These are phyloP conservation scores for Amazona vittata DNA, from an alignment of 2,113 vertebrate genomes.

Conservation along the genomic window DNA sequence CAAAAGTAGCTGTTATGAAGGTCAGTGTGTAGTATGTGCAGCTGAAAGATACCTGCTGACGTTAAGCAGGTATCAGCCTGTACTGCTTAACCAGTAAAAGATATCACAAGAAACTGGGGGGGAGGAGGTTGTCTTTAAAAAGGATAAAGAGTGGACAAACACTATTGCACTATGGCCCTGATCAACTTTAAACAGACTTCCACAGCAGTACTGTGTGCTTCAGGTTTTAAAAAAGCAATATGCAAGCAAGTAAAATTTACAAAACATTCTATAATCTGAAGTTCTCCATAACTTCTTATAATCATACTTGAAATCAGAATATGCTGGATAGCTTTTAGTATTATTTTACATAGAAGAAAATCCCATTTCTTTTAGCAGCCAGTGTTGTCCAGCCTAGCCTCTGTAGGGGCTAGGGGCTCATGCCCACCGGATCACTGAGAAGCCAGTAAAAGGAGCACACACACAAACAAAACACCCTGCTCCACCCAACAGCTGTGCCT, in stretches of 20 bases:
- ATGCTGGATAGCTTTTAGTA: neutral
- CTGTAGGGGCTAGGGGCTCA: fast-evolving
- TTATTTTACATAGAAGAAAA: neutral
- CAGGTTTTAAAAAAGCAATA: neutral
- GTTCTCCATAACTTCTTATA: neutral
- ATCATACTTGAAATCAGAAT: neutral
- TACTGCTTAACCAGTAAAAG: neutral
- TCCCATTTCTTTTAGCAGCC: neutral
- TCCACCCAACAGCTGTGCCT: neutral
- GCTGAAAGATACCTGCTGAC: neutral
- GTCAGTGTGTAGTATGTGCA: neutral
- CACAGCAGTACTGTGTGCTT: neutral
- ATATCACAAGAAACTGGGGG: fast-evolving
- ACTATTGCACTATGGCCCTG: neutral
- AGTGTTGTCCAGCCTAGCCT: neutral
- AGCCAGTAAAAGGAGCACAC: fast-evolving
- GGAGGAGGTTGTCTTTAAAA: neutral
- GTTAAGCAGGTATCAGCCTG: neutral
- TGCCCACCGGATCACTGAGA: neutral
- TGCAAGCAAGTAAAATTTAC: neutral
- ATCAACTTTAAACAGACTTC: neutral
- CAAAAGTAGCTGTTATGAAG: neutral
- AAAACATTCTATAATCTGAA: neutral
- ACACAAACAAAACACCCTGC: neutral
- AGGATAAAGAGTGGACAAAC: neutral